A percentile compares a stretch with the other conserved stretches of the same genome.
Evolutionary conservation across 2,797 vertebrate species (phyloP).

Genomic region (Poecile montanus): DNA sequence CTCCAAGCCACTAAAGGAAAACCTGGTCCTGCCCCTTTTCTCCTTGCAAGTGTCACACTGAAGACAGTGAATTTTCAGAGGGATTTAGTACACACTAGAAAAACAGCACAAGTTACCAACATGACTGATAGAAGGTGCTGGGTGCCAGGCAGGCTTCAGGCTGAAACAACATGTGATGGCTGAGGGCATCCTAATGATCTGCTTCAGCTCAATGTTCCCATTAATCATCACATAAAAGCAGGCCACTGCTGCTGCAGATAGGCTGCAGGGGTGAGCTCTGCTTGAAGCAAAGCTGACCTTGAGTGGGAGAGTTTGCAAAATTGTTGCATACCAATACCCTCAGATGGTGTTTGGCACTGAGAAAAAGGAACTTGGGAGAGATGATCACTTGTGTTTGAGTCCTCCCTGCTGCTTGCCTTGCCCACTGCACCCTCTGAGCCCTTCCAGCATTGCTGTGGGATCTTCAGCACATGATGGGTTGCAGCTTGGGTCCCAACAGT

Average conservation of each 20-base stretch:
- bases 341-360: not conserved
- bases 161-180: rapidly evolving
- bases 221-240: not conserved
- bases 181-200: not conserved
- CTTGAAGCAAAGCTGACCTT: not conserved
- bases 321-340: not conserved
- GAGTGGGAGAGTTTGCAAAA: not conserved
- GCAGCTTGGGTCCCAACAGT: not conserved
- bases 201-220: not conserved
- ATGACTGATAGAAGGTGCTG: not conserved
- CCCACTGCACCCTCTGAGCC: not conserved
- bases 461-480: not conserved
- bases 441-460: not conserved
- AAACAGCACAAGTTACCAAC: not conserved
- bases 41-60: not conserved
- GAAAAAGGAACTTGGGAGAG: not conserved
- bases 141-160: not conserved
- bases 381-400: not conserved
- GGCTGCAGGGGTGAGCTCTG: not conserved
- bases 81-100: not conserved
- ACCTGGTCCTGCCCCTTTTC: not conserved
- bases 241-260: not conserved
- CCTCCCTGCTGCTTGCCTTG: not conserved
- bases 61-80: not conserved
- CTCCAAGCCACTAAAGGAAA: not conserved